Evolutionary conservation across 2,797 vertebrate species (phyloP), one percentile per base, ranked within the genome.

Genomic region (Alcedo atthis): DNA sequence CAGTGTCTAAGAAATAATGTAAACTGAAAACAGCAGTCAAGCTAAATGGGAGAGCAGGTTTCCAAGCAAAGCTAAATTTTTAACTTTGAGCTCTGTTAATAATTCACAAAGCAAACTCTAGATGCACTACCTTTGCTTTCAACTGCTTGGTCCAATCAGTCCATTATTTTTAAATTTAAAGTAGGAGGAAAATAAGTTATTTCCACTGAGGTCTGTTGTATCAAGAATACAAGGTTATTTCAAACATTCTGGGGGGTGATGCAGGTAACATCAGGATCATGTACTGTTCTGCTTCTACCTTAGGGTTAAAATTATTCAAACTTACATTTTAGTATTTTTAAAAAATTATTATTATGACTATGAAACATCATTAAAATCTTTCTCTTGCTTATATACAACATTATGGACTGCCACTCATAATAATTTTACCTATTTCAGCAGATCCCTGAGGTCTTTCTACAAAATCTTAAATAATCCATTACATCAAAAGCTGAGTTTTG

Each of bases 401-500:
- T 67, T 78, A 30, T 10, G 3, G 28, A 12, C 91, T 92, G 92
- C 76, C 90, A 86, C 66, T 94, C 91, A 80, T 57, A 76, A 85
- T 79, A 51, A 37, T 54, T 86, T 80, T 69, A 85, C 92, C 49
- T 49, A 37, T 67, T 78, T 71, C 79, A 58, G 63, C 63, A 79
- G 74, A 53, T 85, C 94, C 70, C 84, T 64, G 46, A 61, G 53
- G 94, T 92, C 81, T 69, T 84, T 46, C 75, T 68, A 45, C 78
- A 90, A 92, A 83, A 75, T 68, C 81, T 82, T 78, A 62, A 91
- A 96, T 96, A 97, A 96, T 95, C 96, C 93, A 82, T 88, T 91
- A 76, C 92, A 83, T 95, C 89, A 68, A 83, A 71, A 55, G 42
- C 46, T 15, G 74, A 82, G 79, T 92, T 94, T 80, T 94, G 33